Base-by-base conservation (phyloP, 2,113 vertebrate genomes). In the Acanthisitta chloris region DNA sequence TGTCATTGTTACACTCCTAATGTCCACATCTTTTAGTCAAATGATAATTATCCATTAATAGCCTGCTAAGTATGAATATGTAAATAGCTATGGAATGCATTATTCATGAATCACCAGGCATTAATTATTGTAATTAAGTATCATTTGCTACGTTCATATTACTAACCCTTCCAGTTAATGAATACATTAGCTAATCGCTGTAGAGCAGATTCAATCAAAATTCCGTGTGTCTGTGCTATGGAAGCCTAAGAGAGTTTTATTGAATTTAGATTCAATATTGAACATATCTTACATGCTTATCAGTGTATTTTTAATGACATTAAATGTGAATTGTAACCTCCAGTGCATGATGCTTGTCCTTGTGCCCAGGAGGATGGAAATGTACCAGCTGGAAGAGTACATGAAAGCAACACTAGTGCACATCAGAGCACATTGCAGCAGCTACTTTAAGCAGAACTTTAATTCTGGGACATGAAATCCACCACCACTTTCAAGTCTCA, bases 71-170 rank as follows among this genome's bases (percentile, higher is more conserved):
- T 72, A 97, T 93, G 88, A 94, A 95, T 96, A 97, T 96, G 95
- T 84, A 97, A 97, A 96, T 96, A 92, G 66, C 29, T 20, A 13
- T 28, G 16, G 58, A 64, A 95, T 97, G 94, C 69, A 97, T 97
- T 96, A 97, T 97, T 96, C 95, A 97, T 97, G 49, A 94, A 81
- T 61, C 92, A 90, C 67, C 62, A 93, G 86, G 92, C 95, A 96
- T 97, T 97, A 94, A 97, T 97, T 96, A 97, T 96, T 81, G 81
- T 97, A 97, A 97, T 96, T 96, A 95, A 93, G 79, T 92, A 89
- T 95, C 84, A 94, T 97, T 97, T 97, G 93, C 90, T 69, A 31
- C 21, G 2, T 94, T 95, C 92, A 31, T 87, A 95, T 95, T 96
- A 86, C 92, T 95, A 96, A 89, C 65, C 71, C 76, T 96, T 92